Base-by-base conservation (phyloP, 2,113 vertebrate genomes). In the Anoplopoma fimbria region DNA sequence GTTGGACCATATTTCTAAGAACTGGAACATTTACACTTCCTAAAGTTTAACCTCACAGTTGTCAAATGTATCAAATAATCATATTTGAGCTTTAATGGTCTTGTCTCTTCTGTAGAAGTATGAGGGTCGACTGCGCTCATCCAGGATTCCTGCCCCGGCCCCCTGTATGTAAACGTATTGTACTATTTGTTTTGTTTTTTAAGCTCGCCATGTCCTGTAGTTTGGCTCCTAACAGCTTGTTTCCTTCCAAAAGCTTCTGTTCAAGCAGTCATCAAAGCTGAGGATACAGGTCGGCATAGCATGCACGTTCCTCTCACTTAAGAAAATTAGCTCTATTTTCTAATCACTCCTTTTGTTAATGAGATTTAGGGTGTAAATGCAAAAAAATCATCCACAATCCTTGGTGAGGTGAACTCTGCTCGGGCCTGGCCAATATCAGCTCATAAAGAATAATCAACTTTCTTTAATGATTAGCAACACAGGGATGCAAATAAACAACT, bases 281-380 rank as follows among this genome's bases (percentile, higher is more conserved):
- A 94, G 87, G 91, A 92, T 76, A 83, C 93, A 94, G 94, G 93
- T 95, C 34, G 67, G 91, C 88, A 90, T 67, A 40, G 12, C 75
- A 69, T 86, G 69, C 89, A 86, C 92, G 75, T 74, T 85, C 40
- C 31, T 74, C 38, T 74, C 61, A 65, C 38, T 73, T 12, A 81
- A 70, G 34, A 17, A 64, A 78, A 72, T 79, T 1, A 47, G 23
- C 75, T 0, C 0, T 12, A 9, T 17, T 70, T 42, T 81, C 64
- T 55, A 19, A 71, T 70, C 58, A 63, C 53, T 75, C 2, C 38
- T 81, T 49, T 33, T 74, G 25, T 75, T 75, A 31, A 15, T 60
- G 38, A 58, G 62, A 63, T 38, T 27, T 2, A 25, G 36, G 80
- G 25, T 84, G 38, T 25, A 42, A 62, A 0, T 74, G 34, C 15